Evolutionary conservation across 2,797 vertebrate species (phyloP), one percentile per base, ranked within the genome.

Genomic region (Streptopelia turtur): DNA sequence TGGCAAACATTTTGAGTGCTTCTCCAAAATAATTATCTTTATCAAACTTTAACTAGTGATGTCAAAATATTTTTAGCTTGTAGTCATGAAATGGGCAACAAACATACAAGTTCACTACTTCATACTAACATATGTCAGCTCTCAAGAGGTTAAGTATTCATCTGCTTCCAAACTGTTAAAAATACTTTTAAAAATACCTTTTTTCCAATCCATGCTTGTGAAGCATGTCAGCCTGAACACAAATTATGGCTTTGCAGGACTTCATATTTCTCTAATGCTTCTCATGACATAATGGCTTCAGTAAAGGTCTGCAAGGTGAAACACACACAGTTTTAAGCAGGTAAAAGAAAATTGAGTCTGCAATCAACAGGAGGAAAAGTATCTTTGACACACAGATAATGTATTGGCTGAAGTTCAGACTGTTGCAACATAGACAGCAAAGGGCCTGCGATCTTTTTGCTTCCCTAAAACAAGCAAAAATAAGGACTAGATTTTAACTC

Each of bases 1-100:
- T 3, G 14, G 35, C 55, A 90, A 93, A 85, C 13, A 41, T 37
- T n/a, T 63, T 33, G 39, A 56, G 39, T 52, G 49, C 39, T 85
- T 89, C 81, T 63, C 64, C 0, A 1, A 21, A 82, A 25, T 45
- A 76, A 88, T 56, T 41, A 80, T 35, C 49, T 93, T 82, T 87
- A 87, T 89, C 70, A 49, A 63, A 60, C 13, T 76, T 39, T 13
- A 78, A 81, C 55, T 59, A 60, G 59, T 39, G 66, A 79, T 68
- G 78, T 79, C 88, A 93, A 94, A 93, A 93, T 89, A 94, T 82
- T 93, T 96, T 84, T 69, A 59, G 49, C 25, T 66, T 79, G 74
- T 30, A 88, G 61, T 59, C 95, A 89, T 37, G 88, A 86, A 93
- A 66, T 14, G 33, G 86, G 77, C 80, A 86, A 71, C 53, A 79